phyloP scores from a whole-genome alignment of 2,888 invertebrate genomes.

The Stenolophus ochropezus region DNA sequence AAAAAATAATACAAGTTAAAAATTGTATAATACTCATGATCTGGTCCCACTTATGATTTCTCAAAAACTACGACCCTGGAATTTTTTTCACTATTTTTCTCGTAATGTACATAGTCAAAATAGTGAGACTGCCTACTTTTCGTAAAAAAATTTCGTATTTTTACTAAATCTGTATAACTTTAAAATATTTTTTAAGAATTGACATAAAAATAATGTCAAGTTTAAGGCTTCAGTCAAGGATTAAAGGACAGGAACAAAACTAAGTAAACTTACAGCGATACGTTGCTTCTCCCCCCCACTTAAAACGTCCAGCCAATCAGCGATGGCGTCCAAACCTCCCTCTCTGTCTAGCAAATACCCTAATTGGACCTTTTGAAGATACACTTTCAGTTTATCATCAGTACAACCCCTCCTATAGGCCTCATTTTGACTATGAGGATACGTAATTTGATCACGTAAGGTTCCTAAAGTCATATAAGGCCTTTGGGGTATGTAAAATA shows the following conservation, averaged over 20 bases:
- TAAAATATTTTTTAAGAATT: too few relatives aligned
- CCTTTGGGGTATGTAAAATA: constrained; percentile 97
- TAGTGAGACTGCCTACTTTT: too few relatives aligned
- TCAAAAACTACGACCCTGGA: too few relatives aligned
- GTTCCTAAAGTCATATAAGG: constrained; percentile 99
- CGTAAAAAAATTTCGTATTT: too few relatives aligned
- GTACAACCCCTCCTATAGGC: constrained; percentile 85
- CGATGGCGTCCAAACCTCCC: constrained; percentile 92
- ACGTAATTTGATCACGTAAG: constrained; percentile 91
- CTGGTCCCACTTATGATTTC: too few relatives aligned
- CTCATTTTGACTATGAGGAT: constrained; percentile 93
- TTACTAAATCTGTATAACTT: constrained; percentile 10
- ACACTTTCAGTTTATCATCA: constrained; percentile 85
- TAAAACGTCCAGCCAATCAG: constrained; percentile 99
- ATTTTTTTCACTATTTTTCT: too few relatives aligned
- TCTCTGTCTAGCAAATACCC: constrained; percentile 89
- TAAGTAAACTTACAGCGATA: constrained; percentile 82
- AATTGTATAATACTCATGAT: too few relatives aligned
- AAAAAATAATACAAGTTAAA: too few relatives aligned
- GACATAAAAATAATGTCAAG: too few relatives aligned
- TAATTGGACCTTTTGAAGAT: constrained; percentile 89
- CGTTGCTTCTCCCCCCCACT: constrained; percentile 99
- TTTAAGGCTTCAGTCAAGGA: too few relatives aligned
- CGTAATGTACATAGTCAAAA: too few relatives aligned
- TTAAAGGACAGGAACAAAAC: not conserved